Evolutionary conservation across 1,140 invertebrate species (phyloP).

Genomic region (Sminthurinus signatus): DNA sequence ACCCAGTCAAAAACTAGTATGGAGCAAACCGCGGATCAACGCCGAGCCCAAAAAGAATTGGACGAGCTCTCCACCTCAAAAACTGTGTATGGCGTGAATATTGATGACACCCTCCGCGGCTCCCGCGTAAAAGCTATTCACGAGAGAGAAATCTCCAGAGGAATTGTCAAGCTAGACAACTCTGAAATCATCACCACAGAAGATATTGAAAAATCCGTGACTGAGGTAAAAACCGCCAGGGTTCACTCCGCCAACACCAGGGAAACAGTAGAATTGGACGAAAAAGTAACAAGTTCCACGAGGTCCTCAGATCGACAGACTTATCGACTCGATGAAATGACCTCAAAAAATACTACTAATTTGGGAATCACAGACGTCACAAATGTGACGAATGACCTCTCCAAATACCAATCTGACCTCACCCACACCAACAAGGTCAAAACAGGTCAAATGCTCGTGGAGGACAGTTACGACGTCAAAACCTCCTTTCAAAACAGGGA

Average conservation of each 20-base stretch:
- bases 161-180: slow-evolving; percentile 27
- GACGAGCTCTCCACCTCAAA: slow-evolving; percentile 13
- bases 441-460: slow-evolving; percentile 32
- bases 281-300: slow-evolving; percentile 33
- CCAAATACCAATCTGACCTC: neutral
- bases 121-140: slow-evolving; percentile 30
- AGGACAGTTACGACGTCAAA: slow-evolving; percentile 36
- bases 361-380: slow-evolving; percentile 16
- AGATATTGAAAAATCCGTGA: slow-evolving; percentile 37
- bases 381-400: slow-evolving; percentile 10
- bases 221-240: slow-evolving; percentile 29
- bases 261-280: slow-evolving; percentile 31
- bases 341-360: neutral
- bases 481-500: slow-evolving; percentile 33
- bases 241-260: neutral
- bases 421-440: slow-evolving; percentile 12
- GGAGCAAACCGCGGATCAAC: slow-evolving; percentile 33
- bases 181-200: slow-evolving; percentile 32
- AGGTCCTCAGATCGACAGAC: slow-evolving; percentile 30
- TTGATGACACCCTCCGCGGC: slow-evolving; percentile 22
- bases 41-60: slow-evolving; percentile 30
- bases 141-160: slow-evolving; percentile 37
- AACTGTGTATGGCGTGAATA: slow-evolving; percentile 34
- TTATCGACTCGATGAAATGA: slow-evolving; percentile 29
- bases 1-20: slow-evolving; percentile 36